A percentile compares a stretch with the other conserved stretches of the same genome.
Evolutionary conservation across 2,888 invertebrate species (phyloP).

Genomic region (Uropetala carovei): DNA sequence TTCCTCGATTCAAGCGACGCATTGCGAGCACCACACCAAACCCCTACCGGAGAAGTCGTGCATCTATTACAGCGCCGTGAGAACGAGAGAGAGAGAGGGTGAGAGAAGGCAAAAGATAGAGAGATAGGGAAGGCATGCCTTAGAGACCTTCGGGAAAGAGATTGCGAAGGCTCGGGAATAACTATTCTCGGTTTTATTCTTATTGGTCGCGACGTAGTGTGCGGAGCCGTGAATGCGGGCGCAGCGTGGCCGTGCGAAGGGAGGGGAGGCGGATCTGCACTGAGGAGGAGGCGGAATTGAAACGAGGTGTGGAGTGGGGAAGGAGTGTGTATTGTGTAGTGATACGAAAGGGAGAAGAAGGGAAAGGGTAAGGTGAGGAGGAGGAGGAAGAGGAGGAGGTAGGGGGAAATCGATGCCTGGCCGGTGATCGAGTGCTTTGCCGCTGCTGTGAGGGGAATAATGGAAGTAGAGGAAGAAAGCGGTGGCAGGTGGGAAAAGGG

Average conservation of each 20-base stretch:
- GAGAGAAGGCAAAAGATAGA: too few relatives aligned
- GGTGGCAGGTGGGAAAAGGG: background rate
- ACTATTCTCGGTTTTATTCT: too few relatives aligned
- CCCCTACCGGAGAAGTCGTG: too few relatives aligned
- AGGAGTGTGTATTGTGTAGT: background rate
- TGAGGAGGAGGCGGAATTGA: background rate
- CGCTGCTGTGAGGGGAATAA: constrained; percentile 21
- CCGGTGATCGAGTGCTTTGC: background rate
- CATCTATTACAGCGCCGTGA: too few relatives aligned
- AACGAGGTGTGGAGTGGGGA: background rate
- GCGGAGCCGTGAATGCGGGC: background rate
- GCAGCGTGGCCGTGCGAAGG: background rate
- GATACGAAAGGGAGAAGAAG: background rate
- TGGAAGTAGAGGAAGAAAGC: background rate
- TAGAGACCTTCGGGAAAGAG: too few relatives aligned
- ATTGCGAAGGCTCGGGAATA: too few relatives aligned
- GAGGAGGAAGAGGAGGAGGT: background rate
- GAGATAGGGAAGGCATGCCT: too few relatives aligned
- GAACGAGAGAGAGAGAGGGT: too few relatives aligned
- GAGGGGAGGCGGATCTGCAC: background rate
- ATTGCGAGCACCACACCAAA: too few relatives aligned
- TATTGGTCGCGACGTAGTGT: too few relatives aligned
- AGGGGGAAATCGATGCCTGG: background rate
- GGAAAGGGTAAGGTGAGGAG: background rate
- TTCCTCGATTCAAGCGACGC: too few relatives aligned